Evolutionary conservation across 1,140 invertebrate species (phyloP), one percentile per base, ranked within the genome.

Genomic region (Zaprionus tsacasi): DNA sequence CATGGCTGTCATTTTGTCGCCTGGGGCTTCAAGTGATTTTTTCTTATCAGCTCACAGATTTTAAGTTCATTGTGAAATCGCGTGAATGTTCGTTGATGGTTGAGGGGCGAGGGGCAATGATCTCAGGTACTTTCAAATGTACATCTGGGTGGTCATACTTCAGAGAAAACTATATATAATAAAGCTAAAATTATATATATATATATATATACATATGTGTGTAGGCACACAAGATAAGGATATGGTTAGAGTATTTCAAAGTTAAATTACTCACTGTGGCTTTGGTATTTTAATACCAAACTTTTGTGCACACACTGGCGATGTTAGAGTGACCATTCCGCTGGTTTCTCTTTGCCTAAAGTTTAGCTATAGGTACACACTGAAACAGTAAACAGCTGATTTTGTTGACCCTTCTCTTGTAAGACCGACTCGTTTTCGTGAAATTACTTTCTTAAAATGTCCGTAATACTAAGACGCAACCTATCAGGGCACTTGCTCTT

Each of bases 391-490:
- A 73, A 55, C 70, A 78, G 64, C 64, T 78, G 70, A 60, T 64
- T 35, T 17, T 6, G 27, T 48, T 33, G 21, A 36, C 55, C 2
- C n/a, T 58, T 54, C 58, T 45, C 45, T 27, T 61, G 27, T 6
- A 38, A 21, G 2, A 17, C 13, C 8, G 27, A 21, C 17, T 13
- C 10, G 36, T 25, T 17, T 25, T 58, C 40, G 27, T 43, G 1
- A 17, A 63, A 33, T 7, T 35, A 35, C 35, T 40, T 65, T 8
- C 15, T 43, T 3, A 57, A 72, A 48, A 88, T 88, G 83, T 88
- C 85, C 7, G 13, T 83, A 56, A 89, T 88, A 48, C 67, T 88
- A 45, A 80, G 55, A 38, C 67, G 70, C 0, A 76, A 58, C 5
- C 12, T 89, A 3, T 70, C 69, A 2, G 27, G 72, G 0, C 65